Evolutionary conservation across 2,797 vertebrate species (phyloP).

Genomic region (Sebastes iracundus): DNA sequence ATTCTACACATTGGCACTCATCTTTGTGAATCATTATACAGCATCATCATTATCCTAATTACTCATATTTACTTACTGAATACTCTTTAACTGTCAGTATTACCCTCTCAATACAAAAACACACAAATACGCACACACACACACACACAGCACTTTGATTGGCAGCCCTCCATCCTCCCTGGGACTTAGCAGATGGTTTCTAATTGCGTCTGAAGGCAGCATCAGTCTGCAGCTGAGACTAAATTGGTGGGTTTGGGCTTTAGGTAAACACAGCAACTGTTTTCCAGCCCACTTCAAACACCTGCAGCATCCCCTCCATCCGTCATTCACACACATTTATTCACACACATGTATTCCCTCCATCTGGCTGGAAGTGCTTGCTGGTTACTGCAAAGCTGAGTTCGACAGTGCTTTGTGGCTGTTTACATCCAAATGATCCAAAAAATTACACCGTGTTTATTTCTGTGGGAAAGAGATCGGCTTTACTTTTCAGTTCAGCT

Average conservation of each 20-base stretch:
- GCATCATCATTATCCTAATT: background rate
- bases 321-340: background rate
- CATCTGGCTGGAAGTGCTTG: background rate
- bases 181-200: conserved; percentile 32
- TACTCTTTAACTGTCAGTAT: background rate
- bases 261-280: conserved; percentile 29
- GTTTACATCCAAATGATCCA: background rate
- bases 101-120: background rate
- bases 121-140: background rate
- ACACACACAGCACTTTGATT: background rate
- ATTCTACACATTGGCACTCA: background rate
- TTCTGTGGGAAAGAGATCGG: background rate
- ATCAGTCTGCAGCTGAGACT: conserved; percentile 21
- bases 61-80: background rate
- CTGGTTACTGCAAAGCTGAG: background rate
- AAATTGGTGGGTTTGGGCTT: conserved; percentile 32
- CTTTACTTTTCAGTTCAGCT: background rate
- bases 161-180: conserved; percentile 6
- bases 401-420: background rate
- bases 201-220: conserved; percentile 39
- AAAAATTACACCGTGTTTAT: background rate
- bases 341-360: background rate
- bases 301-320: background rate
- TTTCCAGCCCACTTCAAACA: conserved; percentile 39
- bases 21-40: background rate